phyloP scores from a whole-genome alignment of 1,140 invertebrate species.

The Hyles vespertilio region DNA sequence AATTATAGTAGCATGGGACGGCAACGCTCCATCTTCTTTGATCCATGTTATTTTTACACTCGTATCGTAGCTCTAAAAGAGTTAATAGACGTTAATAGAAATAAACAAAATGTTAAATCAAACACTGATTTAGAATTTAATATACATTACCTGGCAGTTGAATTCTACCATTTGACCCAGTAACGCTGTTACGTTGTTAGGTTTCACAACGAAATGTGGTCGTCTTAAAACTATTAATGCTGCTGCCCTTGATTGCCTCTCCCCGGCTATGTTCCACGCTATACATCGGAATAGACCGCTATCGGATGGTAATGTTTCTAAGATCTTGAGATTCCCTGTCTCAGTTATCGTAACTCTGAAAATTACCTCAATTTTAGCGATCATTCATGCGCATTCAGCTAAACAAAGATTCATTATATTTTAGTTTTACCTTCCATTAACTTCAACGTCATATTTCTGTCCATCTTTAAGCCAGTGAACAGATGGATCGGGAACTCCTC shows the following conservation, averaged over 20 bases:
- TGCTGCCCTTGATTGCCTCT: constrained; percentile 84
- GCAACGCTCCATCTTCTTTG: constrained; percentile 60
- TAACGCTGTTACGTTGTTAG: constrained; percentile 63
- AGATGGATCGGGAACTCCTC: constrained; percentile 88
- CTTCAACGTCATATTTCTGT: constrained; percentile 81
- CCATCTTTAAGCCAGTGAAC: constrained; percentile 90
- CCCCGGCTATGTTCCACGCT: constrained; percentile 91
- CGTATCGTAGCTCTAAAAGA: constrained; percentile 61
- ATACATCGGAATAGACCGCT: constrained; percentile 91
- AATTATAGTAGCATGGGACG: constrained; percentile 88
- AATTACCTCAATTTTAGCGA: constrained; percentile 7
- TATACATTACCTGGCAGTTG: constrained; percentile 65
- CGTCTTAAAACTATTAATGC: constrained; percentile 83
- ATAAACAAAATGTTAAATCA: not conserved
- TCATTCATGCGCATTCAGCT: not conserved
- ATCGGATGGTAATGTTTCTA: constrained; percentile 87
- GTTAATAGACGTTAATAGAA: constrained; percentile 14
- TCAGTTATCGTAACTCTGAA: constrained; percentile 78
- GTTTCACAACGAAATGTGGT: constrained; percentile 72
- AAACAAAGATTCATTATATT: too few relatives aligned
- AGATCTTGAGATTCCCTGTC: constrained; percentile 89
- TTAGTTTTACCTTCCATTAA: constrained; percentile 67
- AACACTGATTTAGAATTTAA: constrained; percentile 4
- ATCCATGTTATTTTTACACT: constrained; percentile 69
- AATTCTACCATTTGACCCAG: constrained; percentile 73